Evolutionary conservation across 2,888 invertebrate species (phyloP), one percentile per base, ranked within the genome.

Genomic region (Resseliella maxima): DNA sequence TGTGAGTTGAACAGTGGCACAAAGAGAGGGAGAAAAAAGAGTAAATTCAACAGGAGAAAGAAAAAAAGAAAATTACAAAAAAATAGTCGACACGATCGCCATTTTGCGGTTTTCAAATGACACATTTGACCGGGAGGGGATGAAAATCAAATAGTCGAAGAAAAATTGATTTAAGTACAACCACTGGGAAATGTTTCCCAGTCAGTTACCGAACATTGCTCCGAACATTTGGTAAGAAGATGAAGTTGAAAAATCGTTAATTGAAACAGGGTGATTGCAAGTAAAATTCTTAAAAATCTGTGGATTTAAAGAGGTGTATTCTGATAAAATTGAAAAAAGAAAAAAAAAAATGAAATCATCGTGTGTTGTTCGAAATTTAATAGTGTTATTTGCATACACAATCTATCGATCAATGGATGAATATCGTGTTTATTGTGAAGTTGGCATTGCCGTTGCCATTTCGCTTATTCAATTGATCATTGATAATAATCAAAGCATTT

Each of bases 361-460:
- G 15, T 24, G 27, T 59, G 10, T 72, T 21, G 15, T 72, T 15
- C 72, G 31, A 31, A 72, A 31, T 72, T 12, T 72, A 31, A 72
- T 72, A 31, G 72, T 72, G 15, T 31, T 72, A 35, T 72, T 0
- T n/a, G 31, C 35, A 15, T 72, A 72, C n/a, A 18, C 72, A 72
- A 72, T 72, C 31, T 31, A 72, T 72, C 72, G 8, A 31, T 12
- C 72, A 31, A 72, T 35, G 72, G 31, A 72, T 15, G 72, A 31
- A 31, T 72, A 31, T 72, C 15, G 31, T 8, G 0, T 72, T 12
- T 72, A 72, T 31, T 72, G 72, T 72, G 72, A 31, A 72, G 18
- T 72, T 72, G 72, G 72, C 72, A 72, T 72, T 72, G 72, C 72
- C 72, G n/a, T 72, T 72, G 72, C 72, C 72, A 72, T 35, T 31